Evolutionary conservation across 2,797 vertebrate genomes (phyloP).

Genomic region (Enteromius anoplus): DNA sequence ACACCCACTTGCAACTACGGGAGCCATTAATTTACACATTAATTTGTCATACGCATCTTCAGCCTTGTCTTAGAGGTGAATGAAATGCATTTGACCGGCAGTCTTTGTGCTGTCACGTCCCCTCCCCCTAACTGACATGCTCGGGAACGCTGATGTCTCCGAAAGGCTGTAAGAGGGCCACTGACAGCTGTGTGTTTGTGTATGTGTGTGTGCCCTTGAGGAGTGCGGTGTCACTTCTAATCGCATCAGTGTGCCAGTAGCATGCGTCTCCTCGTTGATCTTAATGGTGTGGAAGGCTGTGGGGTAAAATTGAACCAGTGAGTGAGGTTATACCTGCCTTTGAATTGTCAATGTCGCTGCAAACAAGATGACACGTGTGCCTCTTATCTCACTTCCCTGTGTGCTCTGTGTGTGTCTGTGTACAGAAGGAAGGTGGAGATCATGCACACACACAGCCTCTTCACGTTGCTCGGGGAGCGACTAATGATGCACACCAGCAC

Average conservation of each 20-base stretch:
- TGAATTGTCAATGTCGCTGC: constrained; percentile 1
- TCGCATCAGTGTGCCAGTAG: constrained; percentile 49
- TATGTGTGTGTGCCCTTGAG: constrained; percentile 51
- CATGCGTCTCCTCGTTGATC: constrained; percentile 44
- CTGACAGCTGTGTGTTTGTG: constrained; percentile 40
- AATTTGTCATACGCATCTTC: neutral
- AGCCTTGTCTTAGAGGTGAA: neutral
- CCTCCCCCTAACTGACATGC: neutral
- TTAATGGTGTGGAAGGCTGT: constrained; percentile 36
- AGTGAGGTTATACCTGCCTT: constrained; percentile 26
- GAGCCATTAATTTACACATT: neutral
- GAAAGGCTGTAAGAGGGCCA: constrained; percentile 30
- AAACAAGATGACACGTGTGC: neutral
- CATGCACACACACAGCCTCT: constrained; percentile 99
- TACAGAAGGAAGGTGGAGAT: constrained; percentile 97
- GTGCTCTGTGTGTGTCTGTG: constrained; percentile 16
- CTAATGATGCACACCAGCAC: constrained; percentile 99
- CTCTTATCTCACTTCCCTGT: constrained; percentile 13
- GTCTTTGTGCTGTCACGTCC: constrained; percentile 16
- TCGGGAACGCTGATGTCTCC: constrained; percentile 2
- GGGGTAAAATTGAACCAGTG: constrained; percentile 35
- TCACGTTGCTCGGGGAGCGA: constrained; percentile 95
- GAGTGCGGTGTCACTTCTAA: constrained; percentile 41
- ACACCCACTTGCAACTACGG: neutral
- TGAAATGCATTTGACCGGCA: constrained; percentile 16